Evolutionary conservation across 2,888 invertebrate species (phyloP).

Genomic region (Drosophila eohydei): DNA sequence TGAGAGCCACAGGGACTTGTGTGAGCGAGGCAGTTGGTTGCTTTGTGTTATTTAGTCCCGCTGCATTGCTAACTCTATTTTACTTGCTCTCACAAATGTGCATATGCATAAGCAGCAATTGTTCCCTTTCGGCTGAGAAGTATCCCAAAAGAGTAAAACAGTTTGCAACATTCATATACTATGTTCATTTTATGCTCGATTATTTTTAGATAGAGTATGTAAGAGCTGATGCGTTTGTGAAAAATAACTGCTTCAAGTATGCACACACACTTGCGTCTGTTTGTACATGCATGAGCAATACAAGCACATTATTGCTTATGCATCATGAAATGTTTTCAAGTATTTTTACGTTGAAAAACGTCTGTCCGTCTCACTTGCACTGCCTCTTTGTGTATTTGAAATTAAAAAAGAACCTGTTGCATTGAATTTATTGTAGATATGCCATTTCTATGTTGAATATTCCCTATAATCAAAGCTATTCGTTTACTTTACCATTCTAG

Average conservation of each 20-base stretch:
- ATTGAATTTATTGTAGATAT: background rate
- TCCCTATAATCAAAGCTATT: background rate
- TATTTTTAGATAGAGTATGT: constrained; percentile 1
- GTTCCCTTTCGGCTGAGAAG: background rate
- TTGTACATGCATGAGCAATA: background rate
- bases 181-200: background rate
- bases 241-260: background rate
- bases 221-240: background rate
- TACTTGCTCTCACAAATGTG: background rate
- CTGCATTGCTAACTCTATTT: background rate
- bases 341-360: background rate
- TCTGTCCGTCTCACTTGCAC: background rate
- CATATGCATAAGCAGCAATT: too few species aligned
- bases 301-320: constrained; percentile 3
- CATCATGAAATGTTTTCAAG: background rate
- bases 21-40: background rate
- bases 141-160: background rate
- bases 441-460: background rate
- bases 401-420: background rate
- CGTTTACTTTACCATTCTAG: constrained; percentile 85
- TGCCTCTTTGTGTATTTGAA: background rate
- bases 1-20: background rate
- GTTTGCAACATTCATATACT: background rate
- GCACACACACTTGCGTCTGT: background rate
- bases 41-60: background rate